Base-by-base conservation (phyloP, 2,113 vertebrate genomes). In the Limanda limanda region DNA sequence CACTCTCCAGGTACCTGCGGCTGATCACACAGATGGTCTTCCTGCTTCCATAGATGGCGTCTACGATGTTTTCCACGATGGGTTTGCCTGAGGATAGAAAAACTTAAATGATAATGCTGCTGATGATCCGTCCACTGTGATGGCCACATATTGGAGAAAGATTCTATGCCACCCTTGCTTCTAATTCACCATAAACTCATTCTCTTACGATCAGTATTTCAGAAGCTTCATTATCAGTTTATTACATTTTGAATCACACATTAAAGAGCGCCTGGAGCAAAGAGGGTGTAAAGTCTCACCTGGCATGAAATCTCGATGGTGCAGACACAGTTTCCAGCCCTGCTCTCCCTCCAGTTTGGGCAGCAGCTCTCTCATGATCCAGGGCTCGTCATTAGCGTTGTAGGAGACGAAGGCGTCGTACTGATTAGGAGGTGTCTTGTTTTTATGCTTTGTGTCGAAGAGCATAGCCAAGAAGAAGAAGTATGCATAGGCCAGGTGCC, bases 371-470 rank as follows among this genome's bases (percentile, higher is more conserved):
- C 56, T 14, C 10, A 91, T 68, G 55, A 95, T 93, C 95, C 94
- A 95, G 18, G 62, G 60, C 73, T 95, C 94, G 47, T 95, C 94
- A 0, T 90, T 66, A 59, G 11, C 7, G 25, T 94, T 95, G 52
- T 95, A 95, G 37, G 94, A 95, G 76, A 95, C 79, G 17, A 95
- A 95, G 17, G 95, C 93, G 0, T 95, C 95, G 2, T 95, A 95
- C 65, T 84, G 83, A 21, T 75, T 11, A 0, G 40, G 23, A 56
- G 15, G 71, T 75, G 60, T 24, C 25, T 7, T 89, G 52, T 86
- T 81, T 54, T 71, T 88, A 14, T 79, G 24, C 58, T 88, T 93
- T 27, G 21, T 74, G 3, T 95, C 86, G 18, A 88, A 88, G 10
- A 95, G 1, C 59, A 86, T 91, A 6, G 93, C 94, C 51, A 91